phyloP scores from a whole-genome alignment of 2,113 vertebrate genomes.

The Grammatotria lemairii region DNA sequence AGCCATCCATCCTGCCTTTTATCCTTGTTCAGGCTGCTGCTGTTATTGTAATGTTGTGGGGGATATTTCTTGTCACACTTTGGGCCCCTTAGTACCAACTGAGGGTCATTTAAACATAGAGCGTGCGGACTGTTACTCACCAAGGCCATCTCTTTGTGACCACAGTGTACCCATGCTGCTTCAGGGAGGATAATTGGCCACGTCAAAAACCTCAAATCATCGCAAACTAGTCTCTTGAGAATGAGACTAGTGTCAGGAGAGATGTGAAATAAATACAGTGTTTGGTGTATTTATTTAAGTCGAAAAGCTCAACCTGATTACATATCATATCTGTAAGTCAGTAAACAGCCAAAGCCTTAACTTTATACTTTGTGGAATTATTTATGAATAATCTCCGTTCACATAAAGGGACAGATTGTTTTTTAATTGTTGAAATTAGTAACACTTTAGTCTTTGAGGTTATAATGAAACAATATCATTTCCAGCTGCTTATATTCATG shows the following conservation, averaged over 20 bases:
- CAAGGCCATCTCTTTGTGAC: neutral
- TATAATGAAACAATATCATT: neutral
- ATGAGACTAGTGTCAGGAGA: neutral
- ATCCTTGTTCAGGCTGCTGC: neutral
- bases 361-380: neutral
- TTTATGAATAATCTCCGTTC: neutral
- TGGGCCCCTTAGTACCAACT: neutral
- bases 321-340: neutral
- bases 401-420: rapidly evolving
- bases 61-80: neutral
- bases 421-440: neutral
- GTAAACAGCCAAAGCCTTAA: neutral
- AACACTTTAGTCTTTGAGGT: neutral
- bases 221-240: neutral
- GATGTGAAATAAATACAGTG: neutral
- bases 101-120: neutral
- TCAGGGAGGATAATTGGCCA: neutral
- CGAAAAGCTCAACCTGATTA: neutral
- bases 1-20: neutral
- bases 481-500: neutral
- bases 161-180: neutral
- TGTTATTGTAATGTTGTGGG: neutral
- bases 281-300: neutral
- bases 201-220: neutral
- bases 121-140: rapidly evolving